Conservation (phyloP, 2,888 invertebrate genomes). For the Erannis defoliaria region DNA sequence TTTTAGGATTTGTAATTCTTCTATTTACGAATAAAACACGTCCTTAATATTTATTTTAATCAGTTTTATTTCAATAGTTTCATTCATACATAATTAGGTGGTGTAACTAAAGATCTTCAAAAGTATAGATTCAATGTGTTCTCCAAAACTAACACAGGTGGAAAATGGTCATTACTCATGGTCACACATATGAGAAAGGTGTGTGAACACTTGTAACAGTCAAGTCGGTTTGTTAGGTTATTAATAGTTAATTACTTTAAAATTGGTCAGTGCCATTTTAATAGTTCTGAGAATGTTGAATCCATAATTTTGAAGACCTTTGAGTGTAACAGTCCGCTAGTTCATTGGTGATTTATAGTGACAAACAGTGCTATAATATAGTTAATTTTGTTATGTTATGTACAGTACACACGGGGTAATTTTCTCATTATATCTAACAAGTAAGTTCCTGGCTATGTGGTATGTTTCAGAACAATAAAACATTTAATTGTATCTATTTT, state of each 20-base stretch:
- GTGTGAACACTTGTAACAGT: too few species aligned
- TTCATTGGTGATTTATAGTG: slow-evolving; percentile 75
- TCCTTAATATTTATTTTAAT: slow-evolving; percentile 61
- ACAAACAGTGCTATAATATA: slow-evolving; percentile 71
- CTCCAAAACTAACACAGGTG: too few species aligned
- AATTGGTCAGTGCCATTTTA: too few species aligned
- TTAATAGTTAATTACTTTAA: too few species aligned
- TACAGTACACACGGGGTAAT: slow-evolving; percentile 62
- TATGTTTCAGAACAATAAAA: slow-evolving; percentile 33
- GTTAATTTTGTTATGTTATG: slow-evolving; percentile 66
- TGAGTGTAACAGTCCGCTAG: slow-evolving; percentile 61
- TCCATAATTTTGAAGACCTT: too few species aligned
- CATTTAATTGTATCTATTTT: slow-evolving; percentile 34
- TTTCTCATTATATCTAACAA: slow-evolving; percentile 62
- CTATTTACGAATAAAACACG: slow-evolving; percentile 37
- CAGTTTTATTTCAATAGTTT: slow-evolving; percentile 81
- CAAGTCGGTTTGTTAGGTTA: too few species aligned
- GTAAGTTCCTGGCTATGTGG: slow-evolving; percentile 56
- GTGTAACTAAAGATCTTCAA: slow-evolving; percentile 43
- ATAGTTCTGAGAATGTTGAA: too few species aligned
- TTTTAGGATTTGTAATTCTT: slow-evolving; percentile 5
- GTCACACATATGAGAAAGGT: too few species aligned
- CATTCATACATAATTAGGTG: slow-evolving; percentile 79
- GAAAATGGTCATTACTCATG: too few species aligned
- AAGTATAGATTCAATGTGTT: too few species aligned